A percentile compares a stretch with the other conserved stretches of the same genome.
phyloP scores from a whole-genome alignment of 2,888 invertebrate species.

The Platypus cylindrus region DNA sequence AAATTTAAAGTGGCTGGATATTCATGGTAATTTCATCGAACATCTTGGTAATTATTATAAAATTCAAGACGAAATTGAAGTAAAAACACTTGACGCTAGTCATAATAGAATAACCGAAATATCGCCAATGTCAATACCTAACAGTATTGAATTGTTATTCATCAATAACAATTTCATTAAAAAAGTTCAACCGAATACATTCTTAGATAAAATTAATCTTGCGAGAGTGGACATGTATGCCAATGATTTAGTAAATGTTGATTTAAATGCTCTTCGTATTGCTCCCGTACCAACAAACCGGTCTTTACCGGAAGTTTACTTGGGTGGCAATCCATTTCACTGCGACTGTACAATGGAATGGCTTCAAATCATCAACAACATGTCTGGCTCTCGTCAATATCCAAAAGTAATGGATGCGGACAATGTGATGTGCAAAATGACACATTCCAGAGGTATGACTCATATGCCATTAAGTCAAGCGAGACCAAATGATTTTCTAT shows the following conservation, averaged over 20 bases:
- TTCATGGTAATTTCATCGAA: constrained; percentile 82
- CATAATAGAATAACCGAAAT: constrained; percentile 78
- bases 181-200: constrained; percentile 71
- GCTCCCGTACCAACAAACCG: constrained; percentile 60
- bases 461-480: constrained; percentile 66
- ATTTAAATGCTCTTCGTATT: constrained; percentile 66
- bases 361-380: constrained; percentile 80
- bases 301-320: constrained; percentile 74
- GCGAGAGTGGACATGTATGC: constrained; percentile 84
- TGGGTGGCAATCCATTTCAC: constrained; percentile 86
- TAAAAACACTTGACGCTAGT: constrained; percentile 78
- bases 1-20: constrained; percentile 80
- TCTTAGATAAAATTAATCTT: constrained; percentile 71
- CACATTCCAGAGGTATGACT: constrained; percentile 68
- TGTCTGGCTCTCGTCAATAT: constrained; percentile 69
- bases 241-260: constrained; percentile 71
- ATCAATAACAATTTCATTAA: constrained; percentile 81
- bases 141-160: constrained; percentile 76
- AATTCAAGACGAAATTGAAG: constrained; percentile 65
- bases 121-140: constrained; percentile 72
- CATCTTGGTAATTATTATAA: constrained; percentile 80
- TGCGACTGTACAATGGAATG: constrained; percentile 95
- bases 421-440: constrained; percentile 78
- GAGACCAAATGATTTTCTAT: constrained; percentile 74
- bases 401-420: constrained; percentile 81